These are phyloP conservation scores for Matsumurasca onukii DNA, from an alignment of 1,140 invertebrate species.

Conservation along the genomic window DNA sequence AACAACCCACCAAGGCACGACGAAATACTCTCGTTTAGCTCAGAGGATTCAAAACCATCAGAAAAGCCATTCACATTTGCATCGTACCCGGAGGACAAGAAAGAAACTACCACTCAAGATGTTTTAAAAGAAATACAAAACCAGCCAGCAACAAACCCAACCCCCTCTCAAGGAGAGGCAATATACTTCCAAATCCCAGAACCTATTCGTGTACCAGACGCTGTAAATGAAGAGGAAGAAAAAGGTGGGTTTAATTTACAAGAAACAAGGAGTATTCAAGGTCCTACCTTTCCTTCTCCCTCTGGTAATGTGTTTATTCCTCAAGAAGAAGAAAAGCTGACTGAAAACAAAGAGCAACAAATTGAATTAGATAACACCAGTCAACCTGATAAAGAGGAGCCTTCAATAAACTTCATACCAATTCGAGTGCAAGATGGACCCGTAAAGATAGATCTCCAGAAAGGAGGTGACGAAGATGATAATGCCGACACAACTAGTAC, in stretches of 20 bases:
- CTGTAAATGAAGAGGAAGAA: constrained; percentile 8
- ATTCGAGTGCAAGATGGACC: too few species aligned
- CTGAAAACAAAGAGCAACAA: too few species aligned
- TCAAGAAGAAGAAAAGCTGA: too few species aligned
- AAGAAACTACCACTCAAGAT: not conserved
- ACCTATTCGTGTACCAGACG: constrained; percentile 13
- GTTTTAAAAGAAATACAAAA: constrained; percentile 7
- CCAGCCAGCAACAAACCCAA: constrained; percentile 25
- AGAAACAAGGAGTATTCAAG: constrained; percentile 29
- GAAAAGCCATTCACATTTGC: constrained; percentile 19
- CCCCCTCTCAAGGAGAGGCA: constrained; percentile 13
- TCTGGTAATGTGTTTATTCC: constrained; percentile 6
- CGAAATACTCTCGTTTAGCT: constrained; percentile 16
- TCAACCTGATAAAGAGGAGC: not conserved
- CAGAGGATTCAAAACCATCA: constrained; percentile 2
- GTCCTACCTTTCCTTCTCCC: not conserved
- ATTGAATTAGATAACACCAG: not conserved
- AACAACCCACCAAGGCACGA: not conserved
- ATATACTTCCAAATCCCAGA: constrained; percentile 35
- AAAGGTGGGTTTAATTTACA: constrained; percentile 30
- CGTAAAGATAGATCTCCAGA: too few species aligned
- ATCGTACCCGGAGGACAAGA: constrained; percentile 6
- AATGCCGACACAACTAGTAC: constrained; percentile 1
- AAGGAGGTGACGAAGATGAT: too few species aligned
- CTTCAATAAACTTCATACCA: too few species aligned